Evolutionary conservation across 2,797 vertebrate genomes (phyloP).

Genomic region (Euphonia xanthogaster): DNA sequence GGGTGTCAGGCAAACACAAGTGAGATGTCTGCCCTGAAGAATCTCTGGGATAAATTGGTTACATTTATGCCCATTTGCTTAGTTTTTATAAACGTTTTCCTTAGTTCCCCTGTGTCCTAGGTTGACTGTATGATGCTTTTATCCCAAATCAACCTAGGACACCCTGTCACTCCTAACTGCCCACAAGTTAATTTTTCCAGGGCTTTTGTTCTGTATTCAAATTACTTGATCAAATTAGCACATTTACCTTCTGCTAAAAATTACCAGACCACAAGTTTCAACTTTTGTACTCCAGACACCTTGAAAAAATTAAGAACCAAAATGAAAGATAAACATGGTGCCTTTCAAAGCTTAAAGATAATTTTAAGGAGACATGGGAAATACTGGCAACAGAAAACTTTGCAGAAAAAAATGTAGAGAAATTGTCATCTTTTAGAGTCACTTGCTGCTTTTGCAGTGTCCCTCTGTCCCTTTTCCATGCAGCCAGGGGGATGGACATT

Average conservation of each 20-base stretch:
- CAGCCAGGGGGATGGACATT: constrained; percentile 94
- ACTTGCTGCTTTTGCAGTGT: neutral
- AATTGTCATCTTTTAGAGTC: neutral
- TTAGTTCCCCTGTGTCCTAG: neutral
- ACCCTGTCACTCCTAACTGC: neutral
- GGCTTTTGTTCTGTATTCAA: neutral
- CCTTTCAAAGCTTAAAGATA: neutral
- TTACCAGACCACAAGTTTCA: neutral
- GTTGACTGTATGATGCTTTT: too few relatives aligned
- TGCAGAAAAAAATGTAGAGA: neutral
- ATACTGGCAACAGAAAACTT: neutral
- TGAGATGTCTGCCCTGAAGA: neutral
- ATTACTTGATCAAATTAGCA: neutral
- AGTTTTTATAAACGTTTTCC: neutral
- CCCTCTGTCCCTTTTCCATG: neutral
- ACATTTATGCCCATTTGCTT: neutral
- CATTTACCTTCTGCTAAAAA: neutral
- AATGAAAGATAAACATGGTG: neutral
- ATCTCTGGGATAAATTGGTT: neutral
- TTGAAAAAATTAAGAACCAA: neutral
- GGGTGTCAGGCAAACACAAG: neutral
- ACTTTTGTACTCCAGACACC: neutral
- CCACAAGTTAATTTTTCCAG: neutral
- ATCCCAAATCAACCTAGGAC: too few relatives aligned
- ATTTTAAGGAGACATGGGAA: neutral